Evolutionary conservation across 30 jellyfish, hydroid and myxozoan species (phyloP).

Genomic region (Pseudorhiza aurosa): DNA sequence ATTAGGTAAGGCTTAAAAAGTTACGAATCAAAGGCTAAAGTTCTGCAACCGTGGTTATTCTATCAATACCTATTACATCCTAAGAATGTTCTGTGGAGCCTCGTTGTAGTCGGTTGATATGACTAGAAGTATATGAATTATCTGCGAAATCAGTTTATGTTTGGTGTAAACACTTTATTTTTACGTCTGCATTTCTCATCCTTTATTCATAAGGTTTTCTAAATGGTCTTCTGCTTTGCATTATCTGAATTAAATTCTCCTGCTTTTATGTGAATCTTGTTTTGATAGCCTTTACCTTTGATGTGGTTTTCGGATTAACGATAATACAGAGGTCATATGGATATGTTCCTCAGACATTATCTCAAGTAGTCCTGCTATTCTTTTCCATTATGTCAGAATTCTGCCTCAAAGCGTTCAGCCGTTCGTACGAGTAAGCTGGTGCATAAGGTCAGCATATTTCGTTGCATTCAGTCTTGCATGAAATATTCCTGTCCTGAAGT

Average conservation of each 20-base stretch:
- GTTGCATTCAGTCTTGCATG: not conserved
- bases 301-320: constrained; percentile 2
- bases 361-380: not conserved
- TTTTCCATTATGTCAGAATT: not conserved
- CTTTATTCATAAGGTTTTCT: not conserved
- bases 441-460: not conserved
- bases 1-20: no score
- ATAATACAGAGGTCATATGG: not conserved
- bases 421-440: not conserved
- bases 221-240: not conserved
- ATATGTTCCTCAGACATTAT: not conserved
- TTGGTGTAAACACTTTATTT: no score
- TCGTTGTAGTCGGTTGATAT: no score
- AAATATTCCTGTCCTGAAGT: no score
- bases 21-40: no score
- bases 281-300: constrained; percentile 32
- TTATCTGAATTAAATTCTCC: constrained; percentile 6
- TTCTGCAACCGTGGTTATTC: no score
- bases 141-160: no score
- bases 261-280: constrained; percentile 8
- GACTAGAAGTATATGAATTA: no score
- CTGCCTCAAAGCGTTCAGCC: not conserved
- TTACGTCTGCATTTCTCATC: no score
- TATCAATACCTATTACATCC: no score
- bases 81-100: no score